Evolutionary conservation across 2,113 vertebrate species (phyloP).

Genomic region (Stictonetta naevosa): DNA sequence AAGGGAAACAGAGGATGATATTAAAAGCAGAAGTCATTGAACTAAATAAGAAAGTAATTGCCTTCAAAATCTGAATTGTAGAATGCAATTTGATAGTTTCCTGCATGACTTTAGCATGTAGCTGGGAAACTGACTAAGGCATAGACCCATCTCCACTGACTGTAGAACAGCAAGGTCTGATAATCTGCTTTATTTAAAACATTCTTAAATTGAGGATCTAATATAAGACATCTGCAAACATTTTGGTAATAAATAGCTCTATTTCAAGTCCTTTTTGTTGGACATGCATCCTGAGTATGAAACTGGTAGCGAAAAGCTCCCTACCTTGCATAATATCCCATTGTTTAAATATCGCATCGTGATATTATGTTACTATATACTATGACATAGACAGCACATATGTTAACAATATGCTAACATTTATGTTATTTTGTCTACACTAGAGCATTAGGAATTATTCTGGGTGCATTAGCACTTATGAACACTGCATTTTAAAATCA

Average conservation of each 20-base stretch:
- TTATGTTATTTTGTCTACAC: not conserved
- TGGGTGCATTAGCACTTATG: not conserved
- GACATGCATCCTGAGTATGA: not conserved
- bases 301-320: not conserved
- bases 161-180: fast-evolving
- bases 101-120: not conserved
- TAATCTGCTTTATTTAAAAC: not conserved
- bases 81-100: not conserved
- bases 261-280: not conserved
- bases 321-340: not conserved
- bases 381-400: fast-evolving
- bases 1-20: not conserved
- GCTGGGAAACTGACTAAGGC: not conserved
- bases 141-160: not conserved
- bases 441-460: not conserved
- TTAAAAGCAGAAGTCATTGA: not conserved
- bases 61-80: not conserved
- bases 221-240: not conserved
- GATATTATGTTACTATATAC: not conserved
- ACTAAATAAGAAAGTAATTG: not conserved
- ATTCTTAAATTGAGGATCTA: not conserved
- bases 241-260: not conserved
- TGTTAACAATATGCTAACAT: not conserved
- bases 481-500: not conserved
- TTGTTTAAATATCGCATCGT: not conserved